Evolutionary conservation across 2,888 invertebrate genomes (phyloP).

Genomic region (Trachelus stipa): DNA sequence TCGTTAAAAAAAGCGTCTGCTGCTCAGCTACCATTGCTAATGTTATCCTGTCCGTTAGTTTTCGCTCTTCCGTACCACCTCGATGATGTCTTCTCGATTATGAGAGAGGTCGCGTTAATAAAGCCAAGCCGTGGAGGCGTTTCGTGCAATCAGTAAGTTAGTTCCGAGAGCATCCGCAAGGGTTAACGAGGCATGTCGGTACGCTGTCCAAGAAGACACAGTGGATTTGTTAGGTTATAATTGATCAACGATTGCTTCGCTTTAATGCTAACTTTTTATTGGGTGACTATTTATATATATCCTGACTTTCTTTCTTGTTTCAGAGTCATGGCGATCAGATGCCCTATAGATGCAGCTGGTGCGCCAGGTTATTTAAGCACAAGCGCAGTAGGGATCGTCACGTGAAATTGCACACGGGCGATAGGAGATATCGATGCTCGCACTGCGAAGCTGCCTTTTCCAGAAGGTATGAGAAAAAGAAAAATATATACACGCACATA

Average conservation of each 20-base stretch:
- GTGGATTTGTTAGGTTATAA: background rate
- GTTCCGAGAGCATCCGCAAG: background rate
- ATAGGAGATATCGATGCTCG: conserved; percentile 89
- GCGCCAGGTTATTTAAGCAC: conserved; percentile 93
- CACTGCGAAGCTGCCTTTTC: conserved; percentile 94
- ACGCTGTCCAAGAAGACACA: background rate
- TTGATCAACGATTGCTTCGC: background rate
- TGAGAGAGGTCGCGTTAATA: background rate
- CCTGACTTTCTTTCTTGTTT: conserved; percentile 41
- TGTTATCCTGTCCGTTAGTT: background rate
- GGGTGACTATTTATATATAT: background rate
- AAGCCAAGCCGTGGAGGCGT: background rate
- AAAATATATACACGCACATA: background rate
- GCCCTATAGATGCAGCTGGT: conserved; percentile 93
- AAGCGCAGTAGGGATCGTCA: conserved; percentile 94
- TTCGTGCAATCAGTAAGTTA: background rate
- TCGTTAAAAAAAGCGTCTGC: background rate
- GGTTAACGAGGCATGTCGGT: background rate
- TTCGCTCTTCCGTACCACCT: background rate
- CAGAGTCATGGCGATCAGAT: conserved; percentile 93
- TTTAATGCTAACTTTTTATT: background rate
- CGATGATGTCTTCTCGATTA: background rate
- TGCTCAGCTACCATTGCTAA: background rate
- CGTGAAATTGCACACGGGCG: conserved; percentile 92
- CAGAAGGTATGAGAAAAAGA: conserved; percentile 75